Conservation (phyloP, 2,113 vertebrate genomes). For the Chionodraco myersi region DNA sequence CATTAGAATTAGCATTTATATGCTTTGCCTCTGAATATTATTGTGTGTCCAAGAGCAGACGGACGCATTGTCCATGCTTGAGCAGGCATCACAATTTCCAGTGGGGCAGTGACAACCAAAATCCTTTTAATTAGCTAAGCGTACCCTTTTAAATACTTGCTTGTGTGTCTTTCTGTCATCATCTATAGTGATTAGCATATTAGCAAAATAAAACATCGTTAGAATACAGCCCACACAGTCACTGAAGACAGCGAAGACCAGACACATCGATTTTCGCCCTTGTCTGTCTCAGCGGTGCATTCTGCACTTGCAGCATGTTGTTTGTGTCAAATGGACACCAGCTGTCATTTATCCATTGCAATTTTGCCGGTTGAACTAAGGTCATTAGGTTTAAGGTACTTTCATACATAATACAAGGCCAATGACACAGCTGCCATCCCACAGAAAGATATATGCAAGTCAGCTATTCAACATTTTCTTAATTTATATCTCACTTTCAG, state of each 20-base stretch:
- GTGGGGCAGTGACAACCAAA: conserved; percentile 21
- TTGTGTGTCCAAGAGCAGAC: conserved; percentile 49
- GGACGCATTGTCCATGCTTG: conserved; percentile 42
- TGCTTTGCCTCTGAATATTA: conserved; percentile 46
- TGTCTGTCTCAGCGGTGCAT: too few species aligned
- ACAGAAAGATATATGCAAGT: not conserved
- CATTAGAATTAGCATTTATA: conserved; percentile 70
- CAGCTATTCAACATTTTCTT: not conserved
- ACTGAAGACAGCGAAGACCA: not conserved
- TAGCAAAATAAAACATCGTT: not conserved
- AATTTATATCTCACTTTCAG: conserved; percentile 32
- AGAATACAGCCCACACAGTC: not conserved
- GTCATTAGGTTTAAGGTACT: not conserved
- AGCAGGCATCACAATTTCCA: conserved; percentile 48
- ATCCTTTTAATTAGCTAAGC: conserved; percentile 41
- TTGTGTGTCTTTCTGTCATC: conserved; percentile 1
- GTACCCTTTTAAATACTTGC: conserved; percentile 4
- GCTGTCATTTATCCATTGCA: not conserved
- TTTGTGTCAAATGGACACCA: conserved; percentile 8
- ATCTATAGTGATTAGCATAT: conserved; percentile 22
- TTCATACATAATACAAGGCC: not conserved
- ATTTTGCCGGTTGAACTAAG: not conserved
- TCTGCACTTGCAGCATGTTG: not conserved
- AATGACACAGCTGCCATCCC: not conserved
- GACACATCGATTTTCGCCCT: not conserved